Evolutionary conservation across 2,797 vertebrate genomes (phyloP), one percentile per base, ranked within the genome.

Genomic region (Cirrhinus mrigala): DNA sequence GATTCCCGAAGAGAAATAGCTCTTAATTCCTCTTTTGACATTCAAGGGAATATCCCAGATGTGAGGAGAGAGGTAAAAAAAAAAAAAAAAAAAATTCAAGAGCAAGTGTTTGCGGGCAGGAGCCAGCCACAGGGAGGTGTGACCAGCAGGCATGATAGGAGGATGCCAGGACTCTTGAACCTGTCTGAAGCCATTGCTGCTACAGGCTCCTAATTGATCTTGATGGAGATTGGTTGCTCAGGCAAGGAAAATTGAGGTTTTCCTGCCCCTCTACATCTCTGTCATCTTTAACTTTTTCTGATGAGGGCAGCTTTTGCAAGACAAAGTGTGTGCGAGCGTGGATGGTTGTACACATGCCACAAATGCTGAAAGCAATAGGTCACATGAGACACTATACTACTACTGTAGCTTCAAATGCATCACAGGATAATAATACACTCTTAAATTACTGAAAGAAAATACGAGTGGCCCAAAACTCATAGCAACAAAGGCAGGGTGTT

Each of bases 261-360:
- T 91, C 91, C 94, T 96, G 95, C 94, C 94, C 91, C 79, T 92
- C 93, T 89, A 93, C 92, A 93, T 95, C 92, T 89, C 94, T 95
- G 96, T 96, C 95, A 95, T 94, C 91, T 91, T 94, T 95, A 95
- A 96, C 95, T 96, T 94, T 95, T 95, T 94, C 94, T 96, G 95
- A 96, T 88, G 92, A 93, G 85, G 90, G 87, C 48, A n/a, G 88
- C 85, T 66, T 86, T 87, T 79, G 56, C 79, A 79, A 83, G 29
- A 76, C 56, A 48, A 69, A 73, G 14, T 46, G 15, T 87, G 66
- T 33, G 70, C 91, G 46, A 68, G 50, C 54, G 44, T 76, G 85
- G 78, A 76, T 90, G 90, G 91, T 91, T 81, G 60, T 76, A 69
- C 54, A 84, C 85, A 82, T 83, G 85, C 89, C 86, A 87, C 84